Evolutionary conservation across 2,113 vertebrate genomes (phyloP).

Genomic region (Phrynosoma platyrhinos): DNA sequence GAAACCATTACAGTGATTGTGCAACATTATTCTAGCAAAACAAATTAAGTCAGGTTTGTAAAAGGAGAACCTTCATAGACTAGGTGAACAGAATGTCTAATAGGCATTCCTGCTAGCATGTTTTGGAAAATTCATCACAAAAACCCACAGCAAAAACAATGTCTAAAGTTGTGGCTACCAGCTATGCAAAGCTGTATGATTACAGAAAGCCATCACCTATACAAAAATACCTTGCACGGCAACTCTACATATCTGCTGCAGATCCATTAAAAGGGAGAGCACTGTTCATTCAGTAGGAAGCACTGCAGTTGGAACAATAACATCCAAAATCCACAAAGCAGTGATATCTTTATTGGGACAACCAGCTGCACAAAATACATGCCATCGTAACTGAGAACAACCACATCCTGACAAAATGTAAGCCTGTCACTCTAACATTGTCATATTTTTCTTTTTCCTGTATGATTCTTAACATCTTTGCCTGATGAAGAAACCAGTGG

Average conservation of each 20-base stretch:
- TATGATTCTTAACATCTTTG: too few species aligned
- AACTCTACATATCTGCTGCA: not conserved
- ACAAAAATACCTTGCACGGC: not conserved
- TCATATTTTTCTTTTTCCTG: too few species aligned
- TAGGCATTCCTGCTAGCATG: slow-evolving; percentile 8
- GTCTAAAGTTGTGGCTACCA: not conserved
- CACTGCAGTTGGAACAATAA: too few species aligned
- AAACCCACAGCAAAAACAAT: not conserved
- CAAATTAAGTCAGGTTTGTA: slow-evolving; percentile 12
- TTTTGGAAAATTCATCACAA: slow-evolving; percentile 38
- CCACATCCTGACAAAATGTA: too few species aligned
- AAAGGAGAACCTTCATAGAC: not conserved
- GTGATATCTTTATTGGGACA: too few species aligned
- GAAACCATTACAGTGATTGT: not conserved
- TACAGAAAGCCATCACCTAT: not conserved
- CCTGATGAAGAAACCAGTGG: too few species aligned
- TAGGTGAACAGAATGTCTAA: not conserved
- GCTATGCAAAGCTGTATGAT: not conserved
- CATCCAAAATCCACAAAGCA: too few species aligned
- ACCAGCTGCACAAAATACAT: too few species aligned
- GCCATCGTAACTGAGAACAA: too few species aligned
- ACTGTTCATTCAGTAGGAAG: not conserved
- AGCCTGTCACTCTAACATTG: too few species aligned
- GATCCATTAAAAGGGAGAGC: not conserved
- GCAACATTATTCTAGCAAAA: slow-evolving; percentile 2